Conservation (phyloP, 1,140 invertebrate genomes). For the Hestina assimilis region DNA sequence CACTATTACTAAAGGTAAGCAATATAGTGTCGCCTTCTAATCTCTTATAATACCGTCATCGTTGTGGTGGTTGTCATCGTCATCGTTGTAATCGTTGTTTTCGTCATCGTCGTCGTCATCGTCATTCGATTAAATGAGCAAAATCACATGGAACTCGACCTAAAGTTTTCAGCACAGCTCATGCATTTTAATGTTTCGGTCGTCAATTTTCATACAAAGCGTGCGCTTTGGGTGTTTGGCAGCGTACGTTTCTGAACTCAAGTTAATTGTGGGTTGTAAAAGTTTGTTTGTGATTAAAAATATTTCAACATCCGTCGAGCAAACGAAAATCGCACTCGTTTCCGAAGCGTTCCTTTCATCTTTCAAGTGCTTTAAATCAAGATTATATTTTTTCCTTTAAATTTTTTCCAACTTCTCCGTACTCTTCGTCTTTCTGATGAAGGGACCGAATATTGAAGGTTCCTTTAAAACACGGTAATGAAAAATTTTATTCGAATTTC, state of each 20-base stretch:
- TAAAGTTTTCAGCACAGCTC: background rate
- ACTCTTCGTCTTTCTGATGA: conserved; percentile 1
- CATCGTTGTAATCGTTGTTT: no score
- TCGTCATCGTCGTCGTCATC: no score
- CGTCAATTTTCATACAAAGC: conserved; percentile 3
- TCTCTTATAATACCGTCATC: no score
- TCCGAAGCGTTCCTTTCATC: conserved; percentile 40
- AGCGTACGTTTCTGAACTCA: conserved; percentile 13
- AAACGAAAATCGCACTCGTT: conserved; percentile 37
- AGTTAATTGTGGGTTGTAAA: conserved; percentile 49
- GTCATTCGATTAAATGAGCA: no score
- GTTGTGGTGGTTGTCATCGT: no score
- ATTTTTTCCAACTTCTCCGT: conserved; percentile 9
- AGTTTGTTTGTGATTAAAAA: conserved; percentile 46
- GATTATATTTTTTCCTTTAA: conserved; percentile 20
- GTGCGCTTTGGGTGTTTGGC: conserved; percentile 26
- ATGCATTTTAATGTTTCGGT: background rate
- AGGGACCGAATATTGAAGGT: background rate
- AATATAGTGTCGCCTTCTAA: no score
- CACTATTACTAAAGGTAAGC: no score
- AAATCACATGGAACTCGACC: background rate
- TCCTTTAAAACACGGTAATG: conserved; percentile 1
- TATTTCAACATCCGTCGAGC: conserved; percentile 34
- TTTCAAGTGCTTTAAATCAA: conserved; percentile 22
- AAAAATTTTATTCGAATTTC: conserved; percentile 4